These are phyloP conservation scores for Caenorhabditis becei DNA, from an alignment of 2,888 invertebrate species.

Conservation along the genomic window DNA sequence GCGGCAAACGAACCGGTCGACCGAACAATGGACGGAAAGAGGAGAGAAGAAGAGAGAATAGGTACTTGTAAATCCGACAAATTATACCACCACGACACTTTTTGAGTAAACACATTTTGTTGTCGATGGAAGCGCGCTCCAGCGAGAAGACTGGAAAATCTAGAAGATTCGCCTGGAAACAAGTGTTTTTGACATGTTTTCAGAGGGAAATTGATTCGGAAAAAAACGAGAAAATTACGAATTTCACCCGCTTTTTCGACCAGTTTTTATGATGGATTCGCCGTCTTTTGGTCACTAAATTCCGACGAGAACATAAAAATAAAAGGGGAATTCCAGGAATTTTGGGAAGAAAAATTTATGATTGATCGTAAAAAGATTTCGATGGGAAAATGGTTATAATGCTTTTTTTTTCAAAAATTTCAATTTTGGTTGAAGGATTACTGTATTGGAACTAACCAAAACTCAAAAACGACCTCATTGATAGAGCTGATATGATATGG, in stretches of 20 bases:
- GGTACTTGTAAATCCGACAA: conserved; percentile 37
- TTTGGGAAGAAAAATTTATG: not conserved
- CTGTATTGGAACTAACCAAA: no score
- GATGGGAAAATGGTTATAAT: no score
- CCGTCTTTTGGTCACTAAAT: not conserved
- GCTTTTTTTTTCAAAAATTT: no score
- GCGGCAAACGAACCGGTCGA: conserved; percentile 27
- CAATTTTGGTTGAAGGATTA: no score
- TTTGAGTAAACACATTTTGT: not conserved
- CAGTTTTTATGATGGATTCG: conserved; percentile 23
- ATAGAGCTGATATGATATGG: no score
- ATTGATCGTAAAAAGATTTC: no score
- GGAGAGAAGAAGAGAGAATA: conserved; percentile 1
- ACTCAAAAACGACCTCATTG: no score
- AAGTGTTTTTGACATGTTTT: conserved; percentile 44
- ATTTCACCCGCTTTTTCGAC: not conserved
- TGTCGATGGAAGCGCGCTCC: not conserved
- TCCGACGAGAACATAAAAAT: not conserved
- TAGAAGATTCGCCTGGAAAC: not conserved
- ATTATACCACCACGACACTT: not conserved
- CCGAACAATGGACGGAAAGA: conserved; percentile 25
- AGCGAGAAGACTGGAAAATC: not conserved
- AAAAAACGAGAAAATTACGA: no score
- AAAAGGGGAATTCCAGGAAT: not conserved
- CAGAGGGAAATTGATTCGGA: conserved; percentile 16